These are phyloP conservation scores for Scolopax mira DNA, from an alignment of 2,113 vertebrate genomes.

Conservation along the genomic window DNA sequence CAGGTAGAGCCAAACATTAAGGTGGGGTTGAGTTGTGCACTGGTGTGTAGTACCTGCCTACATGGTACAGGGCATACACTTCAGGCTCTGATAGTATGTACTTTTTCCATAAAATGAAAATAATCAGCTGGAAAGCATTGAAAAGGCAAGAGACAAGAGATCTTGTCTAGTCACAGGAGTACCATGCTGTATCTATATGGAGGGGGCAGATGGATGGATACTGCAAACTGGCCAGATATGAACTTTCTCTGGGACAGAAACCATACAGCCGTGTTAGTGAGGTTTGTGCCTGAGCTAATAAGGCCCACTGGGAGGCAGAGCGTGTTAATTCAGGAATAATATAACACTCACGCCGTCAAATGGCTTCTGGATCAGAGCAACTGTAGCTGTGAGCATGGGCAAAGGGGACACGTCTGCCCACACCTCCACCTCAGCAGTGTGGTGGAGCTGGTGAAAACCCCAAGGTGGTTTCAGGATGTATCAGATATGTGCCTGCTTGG, in stretches of 20 bases:
- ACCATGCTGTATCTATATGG: not conserved
- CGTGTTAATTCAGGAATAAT: conserved; percentile 49
- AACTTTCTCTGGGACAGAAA: conserved; percentile 36
- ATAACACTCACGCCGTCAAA: not conserved
- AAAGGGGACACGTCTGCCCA: not conserved
- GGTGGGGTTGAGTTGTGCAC: not conserved
- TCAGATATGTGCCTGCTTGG: not conserved
- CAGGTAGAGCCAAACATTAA: not conserved
- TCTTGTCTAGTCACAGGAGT: not conserved
- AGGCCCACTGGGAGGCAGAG: conserved; percentile 51
- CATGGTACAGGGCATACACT: not conserved
- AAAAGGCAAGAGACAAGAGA: not conserved
- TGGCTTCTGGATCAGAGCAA: conserved; percentile 50
- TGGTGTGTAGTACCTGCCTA: not conserved
- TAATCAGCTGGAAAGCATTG: not conserved
- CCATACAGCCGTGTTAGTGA: conserved; percentile 23
- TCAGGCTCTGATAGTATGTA: not conserved
- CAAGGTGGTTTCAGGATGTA: not conserved
- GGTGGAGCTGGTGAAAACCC: not conserved
- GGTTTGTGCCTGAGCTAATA: conserved; percentile 54
- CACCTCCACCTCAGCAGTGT: fast-evolving
- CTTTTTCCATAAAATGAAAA: not conserved
- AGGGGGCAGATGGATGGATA: conserved; percentile 38
- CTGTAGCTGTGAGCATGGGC: not conserved
- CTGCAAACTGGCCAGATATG: not conserved